These are phyloP conservation scores for Carterocephalus palaemon DNA, from an alignment of 2,888 invertebrate species.

Conservation along the genomic window DNA sequence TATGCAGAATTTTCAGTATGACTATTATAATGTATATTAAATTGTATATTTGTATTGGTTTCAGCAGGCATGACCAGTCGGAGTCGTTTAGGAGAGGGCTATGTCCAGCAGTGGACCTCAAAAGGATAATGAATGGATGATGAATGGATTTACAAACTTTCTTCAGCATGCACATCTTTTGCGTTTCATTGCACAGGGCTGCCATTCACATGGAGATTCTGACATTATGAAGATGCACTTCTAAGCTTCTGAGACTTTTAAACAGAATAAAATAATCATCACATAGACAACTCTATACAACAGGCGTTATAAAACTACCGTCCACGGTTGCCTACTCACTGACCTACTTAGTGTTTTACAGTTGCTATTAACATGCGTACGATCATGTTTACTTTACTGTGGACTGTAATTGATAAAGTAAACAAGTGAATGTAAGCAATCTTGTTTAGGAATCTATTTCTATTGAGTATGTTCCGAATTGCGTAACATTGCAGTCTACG, in stretches of 20 bases:
- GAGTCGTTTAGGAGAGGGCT: no score
- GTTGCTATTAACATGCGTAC: conserved; percentile 5
- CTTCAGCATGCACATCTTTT: conserved; percentile 17
- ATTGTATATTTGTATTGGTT: no score
- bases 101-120: no score
- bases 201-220: no score
- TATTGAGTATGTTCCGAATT: conserved; percentile 7
- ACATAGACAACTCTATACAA: background rate
- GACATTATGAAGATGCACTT: no score
- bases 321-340: conserved; percentile 2
- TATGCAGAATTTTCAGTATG: no score
- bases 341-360: conserved; percentile 13
- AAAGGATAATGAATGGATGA: no score
- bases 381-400: conserved; percentile 6
- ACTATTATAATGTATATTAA: no score
- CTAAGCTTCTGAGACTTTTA: background rate
- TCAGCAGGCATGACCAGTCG: no score
- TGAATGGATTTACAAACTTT: no score
- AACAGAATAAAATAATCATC: background rate
- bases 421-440: conserved; percentile 9
- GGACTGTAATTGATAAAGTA: conserved; percentile 15
- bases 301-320: background rate
- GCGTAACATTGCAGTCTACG: no score
- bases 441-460: conserved; percentile 3
- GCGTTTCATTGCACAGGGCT: conserved; percentile 6